Percentiles rank a stretch among this genome's conserved stretches.
Conservation (phyloP, 1,140 invertebrate species). For the Tetramorium alpestre region DNA sequence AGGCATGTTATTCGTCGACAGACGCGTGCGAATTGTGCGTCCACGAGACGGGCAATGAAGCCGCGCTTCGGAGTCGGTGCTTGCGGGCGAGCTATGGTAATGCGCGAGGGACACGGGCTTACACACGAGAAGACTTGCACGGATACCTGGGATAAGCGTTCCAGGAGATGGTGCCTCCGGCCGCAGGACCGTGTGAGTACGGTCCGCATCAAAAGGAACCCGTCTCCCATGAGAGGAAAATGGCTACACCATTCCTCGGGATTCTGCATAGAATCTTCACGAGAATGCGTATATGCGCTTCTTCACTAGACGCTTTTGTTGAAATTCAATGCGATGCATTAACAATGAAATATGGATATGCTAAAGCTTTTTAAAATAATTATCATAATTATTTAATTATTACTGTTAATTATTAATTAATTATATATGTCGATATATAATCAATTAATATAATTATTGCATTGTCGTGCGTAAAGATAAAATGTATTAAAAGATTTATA, state of each 20-base stretch:
- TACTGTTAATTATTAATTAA: too few species aligned
- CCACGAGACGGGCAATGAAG: conserved; percentile 37
- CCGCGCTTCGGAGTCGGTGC: conserved; percentile 44
- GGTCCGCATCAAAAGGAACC: conserved; percentile 75
- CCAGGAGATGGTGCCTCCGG: conserved; percentile 82
- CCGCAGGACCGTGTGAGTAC: conserved; percentile 72
- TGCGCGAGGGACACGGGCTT: conserved; percentile 79
- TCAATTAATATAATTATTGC: too few species aligned
- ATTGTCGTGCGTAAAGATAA: too few species aligned
- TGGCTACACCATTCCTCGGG: neutral
- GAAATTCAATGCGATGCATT: neutral
- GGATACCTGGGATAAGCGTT: conserved; percentile 78
- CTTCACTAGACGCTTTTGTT: neutral
- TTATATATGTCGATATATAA: too few species aligned
- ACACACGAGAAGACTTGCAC: conserved; percentile 64
- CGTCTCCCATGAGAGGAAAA: conserved; percentile 22
- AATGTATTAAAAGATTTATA: neutral
- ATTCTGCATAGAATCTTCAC: neutral
- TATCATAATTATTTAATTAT: neutral
- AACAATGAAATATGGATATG: neutral
- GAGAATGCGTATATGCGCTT: neutral
- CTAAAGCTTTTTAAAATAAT: neutral
- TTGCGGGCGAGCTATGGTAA: conserved; percentile 79
- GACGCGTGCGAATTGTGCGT: conserved; percentile 51
- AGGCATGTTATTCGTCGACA: conserved; percentile 34